Conservation (phyloP, 2,797 vertebrate species). For the Tauraco hartlaubi region DNA sequence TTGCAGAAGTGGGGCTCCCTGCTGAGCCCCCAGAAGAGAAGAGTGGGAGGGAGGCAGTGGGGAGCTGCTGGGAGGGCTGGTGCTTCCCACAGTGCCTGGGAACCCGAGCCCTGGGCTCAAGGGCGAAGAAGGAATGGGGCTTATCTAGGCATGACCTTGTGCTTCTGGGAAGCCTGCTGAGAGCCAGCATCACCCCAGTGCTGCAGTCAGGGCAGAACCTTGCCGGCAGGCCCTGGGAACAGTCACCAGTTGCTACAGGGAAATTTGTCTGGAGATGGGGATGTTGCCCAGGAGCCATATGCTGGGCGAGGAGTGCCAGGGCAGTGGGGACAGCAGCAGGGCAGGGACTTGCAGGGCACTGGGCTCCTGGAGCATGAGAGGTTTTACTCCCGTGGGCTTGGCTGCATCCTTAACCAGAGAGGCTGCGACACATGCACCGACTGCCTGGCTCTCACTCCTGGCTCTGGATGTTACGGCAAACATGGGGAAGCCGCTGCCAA, state of each 20-base stretch:
- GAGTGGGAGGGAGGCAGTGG: not conserved
- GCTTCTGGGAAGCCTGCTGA: not conserved
- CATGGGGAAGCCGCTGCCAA: not conserved
- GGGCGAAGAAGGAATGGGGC: not conserved
- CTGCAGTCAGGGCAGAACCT: not conserved
- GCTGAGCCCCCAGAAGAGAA: not conserved
- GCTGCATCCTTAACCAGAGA: not conserved
- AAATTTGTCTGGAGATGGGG: not conserved
- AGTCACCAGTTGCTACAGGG: not conserved
- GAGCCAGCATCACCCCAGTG: not conserved
- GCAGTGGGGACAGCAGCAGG: not conserved
- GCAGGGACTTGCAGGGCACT: not conserved
- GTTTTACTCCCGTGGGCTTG: not conserved
- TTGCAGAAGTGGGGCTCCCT: not conserved
- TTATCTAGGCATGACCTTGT: not conserved
- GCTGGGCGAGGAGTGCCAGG: not conserved
- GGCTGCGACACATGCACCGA: accelerated
- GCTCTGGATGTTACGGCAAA: not conserved
- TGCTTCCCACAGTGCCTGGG: not conserved
- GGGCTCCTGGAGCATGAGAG: not conserved
- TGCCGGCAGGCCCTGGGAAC: not conserved
- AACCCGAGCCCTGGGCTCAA: not conserved
- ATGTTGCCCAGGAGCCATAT: not conserved
- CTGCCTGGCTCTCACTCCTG: not conserved
- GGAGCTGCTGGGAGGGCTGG: not conserved